Evolutionary conservation across 2,113 vertebrate species (phyloP).

Genomic region (Trogon surrucura): DNA sequence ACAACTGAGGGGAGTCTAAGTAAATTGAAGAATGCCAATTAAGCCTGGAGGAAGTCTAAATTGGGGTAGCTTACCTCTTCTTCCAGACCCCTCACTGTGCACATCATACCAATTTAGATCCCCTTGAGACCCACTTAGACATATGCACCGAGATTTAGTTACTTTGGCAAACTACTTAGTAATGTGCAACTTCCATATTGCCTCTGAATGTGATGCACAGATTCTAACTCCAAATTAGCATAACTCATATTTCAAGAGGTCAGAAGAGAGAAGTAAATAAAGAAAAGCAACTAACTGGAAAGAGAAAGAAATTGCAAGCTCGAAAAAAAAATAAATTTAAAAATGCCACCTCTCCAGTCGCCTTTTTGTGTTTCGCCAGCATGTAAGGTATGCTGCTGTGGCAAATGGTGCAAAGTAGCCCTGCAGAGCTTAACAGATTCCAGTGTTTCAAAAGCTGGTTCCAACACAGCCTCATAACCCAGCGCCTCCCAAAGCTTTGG

Average conservation of each 20-base stretch:
- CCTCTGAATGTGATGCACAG: not conserved
- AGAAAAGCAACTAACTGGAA: not conserved
- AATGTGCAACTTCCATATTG: not conserved
- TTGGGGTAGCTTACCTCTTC: not conserved
- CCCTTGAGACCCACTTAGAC: not conserved
- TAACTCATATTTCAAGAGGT: not conserved
- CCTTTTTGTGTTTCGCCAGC: not conserved
- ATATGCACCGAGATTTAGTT: not conserved
- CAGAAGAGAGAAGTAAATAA: not conserved
- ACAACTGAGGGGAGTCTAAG: conserved; percentile 3
- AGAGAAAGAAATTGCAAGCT: not conserved
- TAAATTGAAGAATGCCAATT: conserved; percentile 43
- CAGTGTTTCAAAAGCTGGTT: not conserved
- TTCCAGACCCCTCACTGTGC: not conserved
- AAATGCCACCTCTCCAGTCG: not conserved
- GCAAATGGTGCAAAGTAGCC: not conserved
- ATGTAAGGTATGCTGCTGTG: accelerated
- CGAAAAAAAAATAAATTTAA: not conserved
- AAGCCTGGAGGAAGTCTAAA: conserved; percentile 46
- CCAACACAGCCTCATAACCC: not conserved
- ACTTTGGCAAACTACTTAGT: not conserved
- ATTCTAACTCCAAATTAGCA: not conserved
- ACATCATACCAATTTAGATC: not conserved
- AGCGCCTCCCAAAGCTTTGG: not conserved
- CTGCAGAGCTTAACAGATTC: not conserved